Evolutionary conservation across 1,140 invertebrate genomes (phyloP), one percentile per base, ranked within the genome.

Genomic region (Ditylenchus dipsaci): DNA sequence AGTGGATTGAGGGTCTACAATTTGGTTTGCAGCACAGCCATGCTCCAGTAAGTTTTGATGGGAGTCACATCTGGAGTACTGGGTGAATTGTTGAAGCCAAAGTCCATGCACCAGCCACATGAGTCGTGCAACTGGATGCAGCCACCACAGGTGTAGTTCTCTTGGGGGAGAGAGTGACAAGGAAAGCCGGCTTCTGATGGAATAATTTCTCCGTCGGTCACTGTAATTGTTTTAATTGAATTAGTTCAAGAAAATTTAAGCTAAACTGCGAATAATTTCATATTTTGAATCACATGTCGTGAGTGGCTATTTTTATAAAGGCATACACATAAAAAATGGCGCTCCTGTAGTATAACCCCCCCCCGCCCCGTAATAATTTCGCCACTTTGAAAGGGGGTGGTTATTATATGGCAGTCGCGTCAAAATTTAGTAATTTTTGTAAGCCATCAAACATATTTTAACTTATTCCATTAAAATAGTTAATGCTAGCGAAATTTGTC

Each of bases 101-200:
- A 77, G 63, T 73, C 72, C 47, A 66, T 66, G 62, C 80, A 82
- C 80, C 80, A 82, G 11, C 81, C 80, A 64, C 80, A 82, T 7
- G 80, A 77, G 27, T 83, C 81, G 63, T 82, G 80, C 19, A 82
- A 60, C 49, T 82, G 79, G 33, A 82, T 82, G 58, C 80, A 82
- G 0, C 63, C 76, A 23, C 66, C 64, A 63, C 80, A 82, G 9
- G 80, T 83, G 67, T 82, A 82, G 53, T 82, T 82, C 26, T 82
- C 79, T 3, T 73, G 56, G 11, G 79, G 63, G 27, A 82, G 70
- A 1, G 80, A 82, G 67, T 83, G 77, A 61, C 80, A 82, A 7
- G 81, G 76, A 67, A 83, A 83, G 53, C 79, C 81, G 23, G 83
- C 63, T 27, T 82, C 71, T 8, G 76, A 45, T 59, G 76, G 60